phyloP scores from a whole-genome alignment of 2,797 vertebrate species.

The Melanotaenia trifasciata region DNA sequence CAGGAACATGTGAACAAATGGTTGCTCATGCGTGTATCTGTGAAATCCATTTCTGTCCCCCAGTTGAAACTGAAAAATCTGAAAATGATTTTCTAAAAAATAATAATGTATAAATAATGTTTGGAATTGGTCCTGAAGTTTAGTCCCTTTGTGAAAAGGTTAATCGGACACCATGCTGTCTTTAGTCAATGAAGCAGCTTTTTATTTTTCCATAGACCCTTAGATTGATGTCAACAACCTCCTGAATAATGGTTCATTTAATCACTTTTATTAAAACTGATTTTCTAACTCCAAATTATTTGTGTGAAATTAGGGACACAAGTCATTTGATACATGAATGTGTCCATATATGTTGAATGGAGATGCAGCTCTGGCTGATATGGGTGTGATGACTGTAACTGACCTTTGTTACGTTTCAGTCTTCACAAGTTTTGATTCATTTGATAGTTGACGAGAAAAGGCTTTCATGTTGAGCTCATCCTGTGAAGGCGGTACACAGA shows the following conservation, averaged over 20 bases:
- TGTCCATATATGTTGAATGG: background rate
- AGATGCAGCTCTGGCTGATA: background rate
- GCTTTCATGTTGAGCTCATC: conserved; percentile 8
- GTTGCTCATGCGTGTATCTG: conserved; percentile 19
- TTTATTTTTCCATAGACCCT: background rate
- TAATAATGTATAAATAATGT: conserved; percentile 3
- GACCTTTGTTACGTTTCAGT: conserved; percentile 3
- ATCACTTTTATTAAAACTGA: background rate
- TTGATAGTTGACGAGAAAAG: conserved; percentile 9
- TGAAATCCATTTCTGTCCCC: conserved; percentile 22
- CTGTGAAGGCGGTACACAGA: conserved; percentile 26
- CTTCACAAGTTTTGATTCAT: conserved; percentile 17
- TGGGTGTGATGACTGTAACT: background rate
- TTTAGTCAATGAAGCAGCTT: conserved; percentile 5
- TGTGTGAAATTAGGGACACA: background rate
- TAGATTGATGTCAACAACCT: conserved; percentile 19
- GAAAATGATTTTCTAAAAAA: conserved; percentile 36
- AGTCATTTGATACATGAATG: background rate
- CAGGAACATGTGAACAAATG: conserved; percentile 12
- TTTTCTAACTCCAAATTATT: background rate
- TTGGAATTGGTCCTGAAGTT: conserved; percentile 20
- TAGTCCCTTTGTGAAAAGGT: conserved; percentile 31
- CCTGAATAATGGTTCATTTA: background rate
- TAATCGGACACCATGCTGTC: conserved; percentile 39
- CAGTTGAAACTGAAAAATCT: conserved; percentile 18